Evolutionary conservation across 2,113 vertebrate species (phyloP).

Genomic region (Cisticola juncidis): DNA sequence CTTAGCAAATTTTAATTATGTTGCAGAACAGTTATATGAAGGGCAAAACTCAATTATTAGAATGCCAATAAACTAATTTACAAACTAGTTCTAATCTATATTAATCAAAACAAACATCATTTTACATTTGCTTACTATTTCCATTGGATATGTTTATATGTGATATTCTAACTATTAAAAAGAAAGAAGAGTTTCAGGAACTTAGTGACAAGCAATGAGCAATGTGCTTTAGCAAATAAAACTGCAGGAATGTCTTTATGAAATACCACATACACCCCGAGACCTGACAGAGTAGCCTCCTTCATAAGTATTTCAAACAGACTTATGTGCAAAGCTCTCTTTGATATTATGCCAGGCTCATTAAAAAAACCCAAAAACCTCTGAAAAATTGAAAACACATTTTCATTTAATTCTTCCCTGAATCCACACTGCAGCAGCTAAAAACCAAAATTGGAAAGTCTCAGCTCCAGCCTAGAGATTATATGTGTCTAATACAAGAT

Average conservation of each 20-base stretch:
- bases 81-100: neutral
- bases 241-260: neutral
- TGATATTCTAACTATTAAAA: neutral
- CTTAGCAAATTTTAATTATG: neutral
- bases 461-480: neutral
- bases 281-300: neutral
- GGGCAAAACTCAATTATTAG: neutral
- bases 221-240: neutral
- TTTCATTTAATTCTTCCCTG: neutral
- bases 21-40: neutral
- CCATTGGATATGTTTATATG: neutral
- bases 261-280: neutral
- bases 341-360: neutral
- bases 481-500: neutral
- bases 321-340: neutral
- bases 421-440: neutral
- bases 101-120: neutral
- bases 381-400: neutral
- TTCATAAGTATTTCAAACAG: neutral
- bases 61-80: neutral
- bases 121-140: neutral
- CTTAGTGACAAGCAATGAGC: neutral
- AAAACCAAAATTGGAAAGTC: neutral
- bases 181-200: neutral
- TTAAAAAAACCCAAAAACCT: neutral